phyloP scores from a whole-genome alignment of 2,888 invertebrate species.

The Torymus tubicola region DNA sequence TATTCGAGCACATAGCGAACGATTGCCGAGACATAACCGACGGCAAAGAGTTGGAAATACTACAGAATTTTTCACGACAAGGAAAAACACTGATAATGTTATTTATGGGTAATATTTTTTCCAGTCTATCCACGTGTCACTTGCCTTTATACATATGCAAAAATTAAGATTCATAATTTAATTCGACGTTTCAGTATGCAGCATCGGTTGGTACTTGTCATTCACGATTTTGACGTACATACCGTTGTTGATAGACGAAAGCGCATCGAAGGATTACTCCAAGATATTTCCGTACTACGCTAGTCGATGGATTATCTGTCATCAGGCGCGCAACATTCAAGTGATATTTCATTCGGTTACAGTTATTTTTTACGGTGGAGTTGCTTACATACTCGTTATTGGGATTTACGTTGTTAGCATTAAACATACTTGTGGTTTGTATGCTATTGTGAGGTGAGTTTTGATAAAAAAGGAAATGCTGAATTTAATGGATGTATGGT shows the following conservation, averaged over 20 bases:
- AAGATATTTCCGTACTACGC: constrained; percentile 31
- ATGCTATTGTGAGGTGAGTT: constrained; percentile 21
- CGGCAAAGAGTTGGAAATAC: not conserved
- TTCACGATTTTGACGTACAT: not conserved
- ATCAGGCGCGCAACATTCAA: not conserved
- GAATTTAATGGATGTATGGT: too few relatives aligned
- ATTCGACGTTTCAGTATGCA: not conserved
- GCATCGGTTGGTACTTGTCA: not conserved
- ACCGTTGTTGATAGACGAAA: not conserved
- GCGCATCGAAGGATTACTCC: not conserved
- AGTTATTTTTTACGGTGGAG: not conserved
- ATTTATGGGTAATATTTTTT: constrained; percentile 10
- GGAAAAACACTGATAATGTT: not conserved
- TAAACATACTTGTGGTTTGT: constrained; percentile 37
- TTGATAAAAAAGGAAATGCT: not conserved
- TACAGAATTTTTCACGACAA: constrained; percentile 14
- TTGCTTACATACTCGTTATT: not conserved
- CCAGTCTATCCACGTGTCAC: not conserved
- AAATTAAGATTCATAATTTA: not conserved
- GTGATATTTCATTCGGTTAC: not conserved
- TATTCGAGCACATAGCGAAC: not conserved
- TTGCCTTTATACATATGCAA: not conserved
- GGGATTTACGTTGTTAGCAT: constrained; percentile 22
- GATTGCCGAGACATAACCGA: constrained; percentile 8
- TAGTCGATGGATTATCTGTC: constrained; percentile 15